Base-by-base conservation (phyloP, 2,888 invertebrate species). In the Amblyjoppa fuscipennis region DNA sequence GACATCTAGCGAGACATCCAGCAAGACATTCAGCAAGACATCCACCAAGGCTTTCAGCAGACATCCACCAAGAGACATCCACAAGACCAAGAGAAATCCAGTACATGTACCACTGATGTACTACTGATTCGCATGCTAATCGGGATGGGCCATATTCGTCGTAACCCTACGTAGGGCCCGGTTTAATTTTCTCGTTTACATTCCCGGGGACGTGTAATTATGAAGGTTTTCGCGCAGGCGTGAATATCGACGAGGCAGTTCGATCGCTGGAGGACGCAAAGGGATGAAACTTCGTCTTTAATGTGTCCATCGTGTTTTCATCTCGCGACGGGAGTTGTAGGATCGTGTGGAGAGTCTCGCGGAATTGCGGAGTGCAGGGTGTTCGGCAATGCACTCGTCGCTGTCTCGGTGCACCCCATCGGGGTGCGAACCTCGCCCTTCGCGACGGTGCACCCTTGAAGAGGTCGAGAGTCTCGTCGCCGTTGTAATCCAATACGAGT, bases 401-500 rank as follows among this genome's bases (percentile, higher is more conserved):
- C 53, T 70, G 78, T 77, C 61, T 61, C 68, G 45, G 45, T 73
- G 56, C 69, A 6, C 71, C 59, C 70, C 66, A 49, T 49, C 49
- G 16, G 59, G 66, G 70, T 64, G 68, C 68, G 49, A 31, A 59
- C 13, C 68, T 74, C 53, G 69, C 41, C 75, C 82, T 79, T 73
- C 53, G 25, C 79, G 85, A 71, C 59, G 76, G 66, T 77, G 75
- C 80, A 71, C 73, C 70, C 80, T 79, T 38, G 25, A 70, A 84
- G 81, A 59, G 75, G 66, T 71, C 66, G 84, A 80, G 80, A 73
- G 71, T 82, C 70, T 59, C 61, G 70, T 53, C 81, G 31, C 61
- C 66, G 71, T 66, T 86, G 86, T 86, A 86, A 86, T 83, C 64
- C 74, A 86, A 86, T 86, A 86, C 86, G 81, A 86, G 86, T 86